phyloP scores from a whole-genome alignment of 2,113 vertebrate species.

The Hiodon alosoides region DNA sequence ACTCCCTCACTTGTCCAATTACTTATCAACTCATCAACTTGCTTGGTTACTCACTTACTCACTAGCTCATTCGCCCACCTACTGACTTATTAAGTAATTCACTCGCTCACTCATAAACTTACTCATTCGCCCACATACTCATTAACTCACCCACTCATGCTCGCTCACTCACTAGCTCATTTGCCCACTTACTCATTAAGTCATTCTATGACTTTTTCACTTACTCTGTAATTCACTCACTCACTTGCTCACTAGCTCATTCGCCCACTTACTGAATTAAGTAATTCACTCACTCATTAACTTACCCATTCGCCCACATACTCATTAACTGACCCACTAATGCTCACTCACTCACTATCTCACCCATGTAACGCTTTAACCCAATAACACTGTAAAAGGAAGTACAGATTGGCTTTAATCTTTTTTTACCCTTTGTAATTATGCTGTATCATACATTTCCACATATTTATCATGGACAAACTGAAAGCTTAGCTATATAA shows the following conservation, averaged over 20 bases:
- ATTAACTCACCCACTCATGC: not conserved
- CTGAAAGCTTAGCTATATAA: too few species aligned
- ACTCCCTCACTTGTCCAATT: not conserved
- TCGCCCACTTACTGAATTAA: too few species aligned
- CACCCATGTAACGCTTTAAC: not conserved
- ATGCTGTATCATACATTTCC: too few species aligned
- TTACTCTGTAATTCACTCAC: not conserved
- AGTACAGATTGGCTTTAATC: not conserved
- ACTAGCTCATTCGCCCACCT: not conserved
- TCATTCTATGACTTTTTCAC: not conserved
- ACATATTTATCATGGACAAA: too few species aligned
- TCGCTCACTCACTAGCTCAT: not conserved
- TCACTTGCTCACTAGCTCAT: not conserved
- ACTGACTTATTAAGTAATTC: not conserved
- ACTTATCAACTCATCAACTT: too few species aligned
- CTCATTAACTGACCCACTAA: not conserved
- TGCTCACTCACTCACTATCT: not conserved
- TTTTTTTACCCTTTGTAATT: too few species aligned
- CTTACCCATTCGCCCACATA: not conserved
- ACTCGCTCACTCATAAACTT: not conserved
- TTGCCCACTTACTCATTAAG: too few species aligned
- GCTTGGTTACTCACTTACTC: not conserved
- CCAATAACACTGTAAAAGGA: not conserved
- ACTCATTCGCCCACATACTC: not conserved
- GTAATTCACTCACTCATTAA: not conserved